Conservation (phyloP, 2,888 invertebrate species). For the Sarcophaga rosellei region DNA sequence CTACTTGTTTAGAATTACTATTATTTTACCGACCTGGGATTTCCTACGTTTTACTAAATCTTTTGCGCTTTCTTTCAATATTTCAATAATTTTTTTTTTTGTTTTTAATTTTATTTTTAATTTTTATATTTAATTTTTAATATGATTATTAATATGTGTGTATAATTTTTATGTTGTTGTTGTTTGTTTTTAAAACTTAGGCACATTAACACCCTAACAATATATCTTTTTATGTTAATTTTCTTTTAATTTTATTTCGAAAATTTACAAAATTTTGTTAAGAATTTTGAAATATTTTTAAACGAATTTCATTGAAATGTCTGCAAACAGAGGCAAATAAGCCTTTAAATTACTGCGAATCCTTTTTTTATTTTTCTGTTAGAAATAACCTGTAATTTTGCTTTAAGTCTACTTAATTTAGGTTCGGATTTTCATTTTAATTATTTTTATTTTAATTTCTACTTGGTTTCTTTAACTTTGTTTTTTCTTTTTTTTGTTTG, state of each 20-base stretch:
- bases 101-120: constrained; percentile 35
- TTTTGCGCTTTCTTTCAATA: constrained; percentile 1
- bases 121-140: constrained; percentile 23
- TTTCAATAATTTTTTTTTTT: background rate
- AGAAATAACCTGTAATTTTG: constrained; percentile 51
- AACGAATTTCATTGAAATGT: background rate
- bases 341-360: background rate
- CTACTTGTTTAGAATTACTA: constrained; percentile 30
- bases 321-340: too few species aligned
- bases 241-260: constrained; percentile 13
- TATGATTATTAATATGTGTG: constrained; percentile 54
- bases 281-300: background rate
- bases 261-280: background rate
- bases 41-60: constrained; percentile 9
- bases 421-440: constrained; percentile 54
- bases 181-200: constrained; percentile 66
- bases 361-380: background rate
- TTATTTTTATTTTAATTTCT: constrained; percentile 26
- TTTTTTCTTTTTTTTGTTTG: too few species aligned
- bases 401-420: constrained; percentile 50
- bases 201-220: constrained; percentile 69
- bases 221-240: constrained; percentile 49
- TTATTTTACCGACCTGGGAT: constrained; percentile 3
- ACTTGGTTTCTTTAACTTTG: constrained; percentile 35
- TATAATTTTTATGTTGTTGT: constrained; percentile 60